Evolutionary conservation across 2,113 vertebrate species (phyloP).

Genomic region (Microcebus murinus): DNA sequence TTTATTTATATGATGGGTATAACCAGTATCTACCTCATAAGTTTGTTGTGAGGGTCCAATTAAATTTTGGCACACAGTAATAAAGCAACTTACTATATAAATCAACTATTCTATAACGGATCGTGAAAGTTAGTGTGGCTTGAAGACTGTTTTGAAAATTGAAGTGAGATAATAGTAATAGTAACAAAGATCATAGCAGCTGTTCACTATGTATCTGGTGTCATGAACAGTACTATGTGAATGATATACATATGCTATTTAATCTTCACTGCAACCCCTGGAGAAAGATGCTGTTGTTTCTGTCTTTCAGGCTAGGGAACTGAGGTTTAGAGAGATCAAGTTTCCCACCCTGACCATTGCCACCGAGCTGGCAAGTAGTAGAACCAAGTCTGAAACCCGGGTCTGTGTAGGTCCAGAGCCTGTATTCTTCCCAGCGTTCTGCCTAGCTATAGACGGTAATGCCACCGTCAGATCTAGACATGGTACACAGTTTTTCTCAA

Average conservation of each 20-base stretch:
- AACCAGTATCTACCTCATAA: not conserved
- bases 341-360: accelerated
- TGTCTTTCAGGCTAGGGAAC: not conserved
- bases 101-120: not conserved
- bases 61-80: not conserved
- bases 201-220: accelerated
- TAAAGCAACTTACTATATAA: accelerated
- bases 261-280: accelerated
- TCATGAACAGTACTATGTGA: accelerated
- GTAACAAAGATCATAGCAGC: not conserved
- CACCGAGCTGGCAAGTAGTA: not conserved
- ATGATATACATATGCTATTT: accelerated
- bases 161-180: not conserved
- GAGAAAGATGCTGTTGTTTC: too few relatives aligned
- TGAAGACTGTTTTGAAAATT: not conserved
- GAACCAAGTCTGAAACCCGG: not conserved
- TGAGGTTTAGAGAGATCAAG: accelerated
- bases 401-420: not conserved
- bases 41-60: not conserved
- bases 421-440: not conserved
- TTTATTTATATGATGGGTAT: too few relatives aligned
- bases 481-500: not conserved
- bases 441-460: not conserved
- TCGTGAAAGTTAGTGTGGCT: too few relatives aligned
- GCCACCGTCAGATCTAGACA: not conserved